Evolutionary conservation across 2,113 vertebrate species (phyloP).

Genomic region (Merops nubicus): DNA sequence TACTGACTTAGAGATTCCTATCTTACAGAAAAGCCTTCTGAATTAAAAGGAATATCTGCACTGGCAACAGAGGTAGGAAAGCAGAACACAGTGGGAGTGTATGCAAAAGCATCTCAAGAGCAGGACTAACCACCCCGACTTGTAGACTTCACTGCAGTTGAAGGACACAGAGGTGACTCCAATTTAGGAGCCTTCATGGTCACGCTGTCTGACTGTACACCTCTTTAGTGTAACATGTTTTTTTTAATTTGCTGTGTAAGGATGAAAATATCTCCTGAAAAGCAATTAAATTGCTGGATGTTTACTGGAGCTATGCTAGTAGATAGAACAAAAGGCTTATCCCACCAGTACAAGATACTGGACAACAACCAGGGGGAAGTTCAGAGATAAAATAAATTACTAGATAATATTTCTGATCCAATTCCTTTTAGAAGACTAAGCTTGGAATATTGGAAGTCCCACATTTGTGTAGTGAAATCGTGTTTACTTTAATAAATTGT

Average conservation of each 20-base stretch:
- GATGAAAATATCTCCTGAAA: constrained; percentile 1
- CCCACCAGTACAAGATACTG: not conserved
- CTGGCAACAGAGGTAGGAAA: not conserved
- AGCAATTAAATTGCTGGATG: not conserved
- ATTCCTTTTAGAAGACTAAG: not conserved
- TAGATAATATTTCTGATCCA: not conserved
- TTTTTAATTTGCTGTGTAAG: not conserved
- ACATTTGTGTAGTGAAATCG: not conserved
- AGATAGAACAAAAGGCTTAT: not conserved
- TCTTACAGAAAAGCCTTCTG: not conserved
- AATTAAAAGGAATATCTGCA: not conserved
- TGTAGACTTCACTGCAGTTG: not conserved
- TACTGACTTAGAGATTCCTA: not conserved
- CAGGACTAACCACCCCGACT: not conserved
- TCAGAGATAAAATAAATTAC: not conserved
- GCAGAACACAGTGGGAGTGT: not conserved
- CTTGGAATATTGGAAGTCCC: not conserved
- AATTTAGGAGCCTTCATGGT: not conserved
- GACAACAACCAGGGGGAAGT: not conserved
- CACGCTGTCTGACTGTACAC: not conserved
- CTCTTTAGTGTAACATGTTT: not conserved
- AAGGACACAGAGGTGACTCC: constrained; percentile 10
- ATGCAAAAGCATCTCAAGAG: not conserved
- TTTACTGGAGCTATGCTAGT: not conserved
- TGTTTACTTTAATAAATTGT: not conserved